These are phyloP conservation scores for Tetranychus cinnabarinus DNA, from an alignment of 1,140 invertebrate species.

Conservation along the genomic window DNA sequence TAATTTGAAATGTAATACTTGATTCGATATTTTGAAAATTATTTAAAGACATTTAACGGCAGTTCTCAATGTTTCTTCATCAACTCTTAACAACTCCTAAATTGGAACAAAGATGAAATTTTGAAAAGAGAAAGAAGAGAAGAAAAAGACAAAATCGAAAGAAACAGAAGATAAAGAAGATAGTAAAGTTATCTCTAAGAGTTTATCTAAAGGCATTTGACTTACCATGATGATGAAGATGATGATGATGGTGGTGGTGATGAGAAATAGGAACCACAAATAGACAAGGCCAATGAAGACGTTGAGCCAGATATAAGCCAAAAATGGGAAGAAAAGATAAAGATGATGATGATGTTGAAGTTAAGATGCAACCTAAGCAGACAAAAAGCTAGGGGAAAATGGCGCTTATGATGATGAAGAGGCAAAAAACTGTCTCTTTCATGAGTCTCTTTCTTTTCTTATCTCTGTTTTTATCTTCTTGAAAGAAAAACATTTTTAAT, in stretches of 20 bases:
- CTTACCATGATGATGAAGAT: no score
- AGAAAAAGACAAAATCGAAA: neutral
- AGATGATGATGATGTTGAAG: neutral
- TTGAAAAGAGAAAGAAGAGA: neutral
- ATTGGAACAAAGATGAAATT: neutral
- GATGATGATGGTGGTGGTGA: no score
- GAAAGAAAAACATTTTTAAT: neutral
- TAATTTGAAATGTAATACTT: no score
- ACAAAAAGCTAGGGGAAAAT: no score
- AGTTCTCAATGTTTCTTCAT: neutral
- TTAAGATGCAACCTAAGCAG: neutral
- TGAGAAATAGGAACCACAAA: neutral
- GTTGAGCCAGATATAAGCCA: neutral
- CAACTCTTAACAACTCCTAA: neutral
- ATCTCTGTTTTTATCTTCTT: neutral
- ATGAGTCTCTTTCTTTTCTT: neutral
- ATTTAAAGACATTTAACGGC: no score
- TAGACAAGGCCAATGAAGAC: neutral
- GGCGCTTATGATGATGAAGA: no score
- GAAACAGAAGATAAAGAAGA: neutral
- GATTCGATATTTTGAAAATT: no score
- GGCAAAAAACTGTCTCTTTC: neutral
- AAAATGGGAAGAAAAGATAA: neutral
- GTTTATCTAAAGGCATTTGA: no score
- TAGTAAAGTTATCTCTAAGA: no score